These are phyloP conservation scores for Schizopygopsis pylzovi DNA, from an alignment of 2,797 vertebrate species.

Conservation along the genomic window DNA sequence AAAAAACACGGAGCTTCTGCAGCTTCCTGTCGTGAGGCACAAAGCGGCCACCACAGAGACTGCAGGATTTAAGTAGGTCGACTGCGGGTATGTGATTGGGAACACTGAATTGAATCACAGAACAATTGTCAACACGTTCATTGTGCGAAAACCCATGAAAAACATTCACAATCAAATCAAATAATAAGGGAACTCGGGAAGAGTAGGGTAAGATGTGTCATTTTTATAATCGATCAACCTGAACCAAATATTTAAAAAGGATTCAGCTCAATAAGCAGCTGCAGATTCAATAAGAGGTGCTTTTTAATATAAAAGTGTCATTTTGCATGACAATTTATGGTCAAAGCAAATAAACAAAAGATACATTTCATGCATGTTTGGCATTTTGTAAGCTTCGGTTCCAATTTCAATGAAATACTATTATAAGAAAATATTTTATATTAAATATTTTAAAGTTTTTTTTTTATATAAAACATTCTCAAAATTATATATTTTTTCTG, in stretches of 20 bases:
- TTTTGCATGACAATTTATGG: not conserved
- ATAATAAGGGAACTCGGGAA: not conserved
- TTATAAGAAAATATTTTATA: not conserved
- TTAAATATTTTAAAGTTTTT: too few species aligned
- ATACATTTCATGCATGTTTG: not conserved
- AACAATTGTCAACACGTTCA: constrained; percentile 25
- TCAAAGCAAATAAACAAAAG: not conserved
- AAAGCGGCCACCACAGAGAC: constrained; percentile 49
- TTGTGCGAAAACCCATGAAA: not conserved
- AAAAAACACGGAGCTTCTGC: constrained; percentile 30
- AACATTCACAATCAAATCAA: constrained; percentile 22
- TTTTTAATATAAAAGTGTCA: not conserved
- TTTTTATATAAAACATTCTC: not conserved
- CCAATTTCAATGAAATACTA: not conserved
- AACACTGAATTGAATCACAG: constrained; percentile 10
- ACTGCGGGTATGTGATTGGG: constrained; percentile 18
- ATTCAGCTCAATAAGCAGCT: not conserved
- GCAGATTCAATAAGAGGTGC: not conserved
- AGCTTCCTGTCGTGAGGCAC: constrained; percentile 50
- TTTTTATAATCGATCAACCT: not conserved
- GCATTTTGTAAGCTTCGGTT: not conserved
- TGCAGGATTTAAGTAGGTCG: constrained; percentile 53
- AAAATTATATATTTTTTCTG: not conserved
- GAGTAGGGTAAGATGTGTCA: constrained; percentile 5
- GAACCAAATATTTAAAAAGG: not conserved